Evolutionary conservation across 2,797 vertebrate genomes (phyloP).

Genomic region (Tenualosa ilisha): DNA sequence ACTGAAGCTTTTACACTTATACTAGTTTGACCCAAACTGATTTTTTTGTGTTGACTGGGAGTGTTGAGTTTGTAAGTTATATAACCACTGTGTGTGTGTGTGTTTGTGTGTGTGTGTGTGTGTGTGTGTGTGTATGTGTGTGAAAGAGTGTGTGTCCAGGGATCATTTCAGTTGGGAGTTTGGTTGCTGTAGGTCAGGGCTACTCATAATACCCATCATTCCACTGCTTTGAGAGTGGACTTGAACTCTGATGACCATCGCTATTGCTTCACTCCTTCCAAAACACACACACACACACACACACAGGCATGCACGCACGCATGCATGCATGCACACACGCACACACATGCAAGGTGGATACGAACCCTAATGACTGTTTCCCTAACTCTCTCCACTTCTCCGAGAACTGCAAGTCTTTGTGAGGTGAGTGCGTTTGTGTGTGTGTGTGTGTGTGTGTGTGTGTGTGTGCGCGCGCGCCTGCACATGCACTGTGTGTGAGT

Average conservation of each 20-base stretch:
- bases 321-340: not conserved
- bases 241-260: not conserved
- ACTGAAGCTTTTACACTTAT: constrained; percentile 75
- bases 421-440: no score
- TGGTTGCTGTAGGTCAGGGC: not conserved
- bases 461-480: no score
- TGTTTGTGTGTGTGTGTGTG: not conserved
- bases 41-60: constrained; percentile 79
- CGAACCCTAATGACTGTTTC: not conserved
- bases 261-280: no score
- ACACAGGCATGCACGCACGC: not conserved
- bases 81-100: no score
- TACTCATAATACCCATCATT: not conserved
- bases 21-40: constrained; percentile 75
- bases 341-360: not conserved
- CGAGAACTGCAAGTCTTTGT: no score
- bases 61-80: no score
- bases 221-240: not conserved
- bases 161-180: no score
- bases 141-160: not conserved
- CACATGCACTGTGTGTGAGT: no score
- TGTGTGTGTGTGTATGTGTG: not conserved
- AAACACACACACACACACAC: not conserved
- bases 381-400: no score
- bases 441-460: no score